phyloP scores from a whole-genome alignment of 2,797 vertebrate genomes.

The Rhadinocentrus ornatus region DNA sequence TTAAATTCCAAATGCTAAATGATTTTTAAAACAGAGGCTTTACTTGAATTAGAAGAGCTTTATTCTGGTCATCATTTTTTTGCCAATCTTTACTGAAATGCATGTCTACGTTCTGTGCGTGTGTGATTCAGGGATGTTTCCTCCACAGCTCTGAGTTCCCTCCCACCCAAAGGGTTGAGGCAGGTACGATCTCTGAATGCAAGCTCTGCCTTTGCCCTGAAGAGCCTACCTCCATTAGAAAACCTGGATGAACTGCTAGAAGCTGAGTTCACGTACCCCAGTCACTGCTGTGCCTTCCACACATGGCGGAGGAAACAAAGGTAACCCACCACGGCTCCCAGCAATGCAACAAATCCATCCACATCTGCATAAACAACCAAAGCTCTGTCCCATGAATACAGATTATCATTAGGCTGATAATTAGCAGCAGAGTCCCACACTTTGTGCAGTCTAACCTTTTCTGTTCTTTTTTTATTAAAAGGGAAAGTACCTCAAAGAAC shows the following conservation, averaged over 20 bases:
- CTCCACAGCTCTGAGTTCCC: conserved; percentile 86
- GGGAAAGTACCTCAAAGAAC: conserved; percentile 75
- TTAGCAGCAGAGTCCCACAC: conserved; percentile 25
- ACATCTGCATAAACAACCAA: conserved; percentile 34
- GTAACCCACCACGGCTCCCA: conserved; percentile 45
- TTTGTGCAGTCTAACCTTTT: conserved; percentile 35
- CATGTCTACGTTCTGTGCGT: conserved; percentile 36
- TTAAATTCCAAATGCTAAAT: not conserved
- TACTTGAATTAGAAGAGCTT: not conserved
- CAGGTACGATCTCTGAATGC: conserved; percentile 88
- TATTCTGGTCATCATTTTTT: not conserved
- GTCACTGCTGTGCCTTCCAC: conserved; percentile 96
- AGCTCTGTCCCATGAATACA: conserved; percentile 25
- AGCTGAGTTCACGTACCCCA: conserved; percentile 93
- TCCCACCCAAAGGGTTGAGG: conserved; percentile 87
- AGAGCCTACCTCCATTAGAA: conserved; percentile 91
- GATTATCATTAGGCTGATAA: conserved; percentile 22
- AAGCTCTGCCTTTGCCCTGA: conserved; percentile 86
- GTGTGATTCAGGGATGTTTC: conserved; percentile 90
- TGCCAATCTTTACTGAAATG: conserved; percentile 12
- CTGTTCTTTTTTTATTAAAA: conserved; percentile 42
- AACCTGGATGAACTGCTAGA: conserved; percentile 85
- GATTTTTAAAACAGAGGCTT: not conserved
- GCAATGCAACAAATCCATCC: conserved; percentile 33
- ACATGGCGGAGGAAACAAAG: conserved; percentile 84